Base-by-base conservation (phyloP, 2,113 vertebrate genomes). In the Tragelaphus imberbis region DNA sequence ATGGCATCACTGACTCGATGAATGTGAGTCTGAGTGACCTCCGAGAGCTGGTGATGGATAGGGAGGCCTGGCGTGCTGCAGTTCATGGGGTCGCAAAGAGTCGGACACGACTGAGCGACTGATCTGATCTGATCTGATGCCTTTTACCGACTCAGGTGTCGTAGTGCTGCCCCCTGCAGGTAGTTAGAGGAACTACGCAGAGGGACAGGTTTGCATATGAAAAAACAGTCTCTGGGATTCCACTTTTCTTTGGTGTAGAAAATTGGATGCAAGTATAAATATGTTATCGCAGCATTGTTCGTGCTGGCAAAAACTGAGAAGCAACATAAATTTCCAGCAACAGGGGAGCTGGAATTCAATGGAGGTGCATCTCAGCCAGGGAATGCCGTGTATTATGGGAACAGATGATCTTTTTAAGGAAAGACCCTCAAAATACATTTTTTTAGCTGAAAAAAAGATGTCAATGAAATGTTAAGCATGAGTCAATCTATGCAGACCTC, bases 141-240 rank as follows among this genome's bases (percentile, higher is more conserved):
- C 23, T 16, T 15, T 28, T 51, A 6, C 30, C 79, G 23, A 7
- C 75, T 19, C 9, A 21, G 75, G 4, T 36, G 65, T 10, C 53
- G 11, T 7, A 15, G 96, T 84, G 89, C 96, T 97, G 2, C 84
- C 81, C 85, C 95, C 94, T 97, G 47, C 56, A 90, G 93, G 89
- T 91, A 4, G 0, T 9, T 55, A 0, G 8, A 7, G 89, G 79
- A 97, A 96, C 63, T 55, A 89, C 90, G 1, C 55, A 17, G 15
- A 30, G 40, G 33, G n/a, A 56, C 23, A 0, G 12, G 6, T 44
- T 10, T 58, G 11, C 27, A 0, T 44, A 1, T 7, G 44, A 81
- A 91, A 61, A 53, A 6, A 17, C 15, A 36, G 61, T 51, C 33
- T 77, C 47, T 28, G 8, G 25, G 61, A 65, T 65, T 77, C 49